Conservation (phyloP, 37 sponge, comb jelly and placozoan species). For the Beroe ovata region DNA sequence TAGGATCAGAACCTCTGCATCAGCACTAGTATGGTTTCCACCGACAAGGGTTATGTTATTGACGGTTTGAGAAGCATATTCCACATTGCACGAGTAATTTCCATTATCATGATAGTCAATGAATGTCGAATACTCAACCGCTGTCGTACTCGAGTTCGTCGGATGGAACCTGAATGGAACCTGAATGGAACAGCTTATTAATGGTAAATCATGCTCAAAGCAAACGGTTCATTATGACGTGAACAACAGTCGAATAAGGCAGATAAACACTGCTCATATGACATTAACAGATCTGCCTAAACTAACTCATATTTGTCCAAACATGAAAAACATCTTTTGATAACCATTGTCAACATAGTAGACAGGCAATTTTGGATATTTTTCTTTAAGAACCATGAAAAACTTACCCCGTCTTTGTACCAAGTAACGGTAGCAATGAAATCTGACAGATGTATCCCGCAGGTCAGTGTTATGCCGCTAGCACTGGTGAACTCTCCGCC, state of each 20-base stretch:
- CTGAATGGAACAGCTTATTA: too few relatives aligned
- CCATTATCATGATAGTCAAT: background rate
- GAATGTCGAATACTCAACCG: background rate
- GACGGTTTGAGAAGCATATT: background rate
- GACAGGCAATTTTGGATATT: too few relatives aligned
- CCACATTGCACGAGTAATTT: background rate
- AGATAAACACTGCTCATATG: too few relatives aligned
- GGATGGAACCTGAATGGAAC: too few relatives aligned
- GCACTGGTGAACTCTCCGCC: background rate
- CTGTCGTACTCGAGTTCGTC: background rate
- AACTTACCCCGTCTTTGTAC: background rate
- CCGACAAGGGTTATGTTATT: background rate
- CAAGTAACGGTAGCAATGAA: background rate
- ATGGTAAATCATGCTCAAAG: too few relatives aligned
- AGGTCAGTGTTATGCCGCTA: background rate
- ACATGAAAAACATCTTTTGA: too few relatives aligned
- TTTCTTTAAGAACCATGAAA: too few relatives aligned
- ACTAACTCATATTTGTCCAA: too few relatives aligned
- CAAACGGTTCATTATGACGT: too few relatives aligned
- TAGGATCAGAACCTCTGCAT: background rate
- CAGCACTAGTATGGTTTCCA: background rate
- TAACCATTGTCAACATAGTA: too few relatives aligned
- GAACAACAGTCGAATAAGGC: too few relatives aligned
- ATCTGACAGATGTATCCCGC: background rate
- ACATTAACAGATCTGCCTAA: too few relatives aligned